A percentile compares a stretch with the other conserved stretches of the same genome.
Evolutionary conservation across 2,888 invertebrate genomes (phyloP).

Genomic region (Drosophila heteroneura): DNA sequence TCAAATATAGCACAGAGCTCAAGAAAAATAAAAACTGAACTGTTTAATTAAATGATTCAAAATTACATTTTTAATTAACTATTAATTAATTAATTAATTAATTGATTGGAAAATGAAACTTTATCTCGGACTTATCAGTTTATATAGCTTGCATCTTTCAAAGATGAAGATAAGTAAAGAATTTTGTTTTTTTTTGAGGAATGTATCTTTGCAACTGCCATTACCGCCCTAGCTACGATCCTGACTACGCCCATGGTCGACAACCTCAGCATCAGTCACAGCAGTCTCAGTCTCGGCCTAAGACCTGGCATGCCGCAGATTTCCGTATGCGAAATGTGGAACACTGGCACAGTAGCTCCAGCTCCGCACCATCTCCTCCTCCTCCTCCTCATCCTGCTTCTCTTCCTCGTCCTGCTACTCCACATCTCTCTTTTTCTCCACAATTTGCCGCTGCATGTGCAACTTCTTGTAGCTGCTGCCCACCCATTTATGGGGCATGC

Average conservation of each 20-base stretch:
- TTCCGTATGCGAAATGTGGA: slow-evolving; percentile 81
- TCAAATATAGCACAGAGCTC: too few relatives aligned
- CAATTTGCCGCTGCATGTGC: background rate
- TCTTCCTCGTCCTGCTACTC: background rate
- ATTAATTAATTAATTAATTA: background rate
- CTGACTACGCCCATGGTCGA: background rate
- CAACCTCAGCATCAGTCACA: background rate
- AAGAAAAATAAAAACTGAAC: background rate
- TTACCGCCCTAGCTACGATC: background rate
- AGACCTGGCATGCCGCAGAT: slow-evolving; percentile 56
- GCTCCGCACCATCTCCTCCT: slow-evolving; percentile 1
- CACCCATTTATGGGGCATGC: slow-evolving; percentile 51
- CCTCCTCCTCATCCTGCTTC: background rate
- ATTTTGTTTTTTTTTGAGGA: background rate
- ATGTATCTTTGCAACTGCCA: background rate
- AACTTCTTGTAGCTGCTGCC: slow-evolving; percentile 17
- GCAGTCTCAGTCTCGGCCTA: slow-evolving; percentile 30
- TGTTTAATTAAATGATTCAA: background rate
- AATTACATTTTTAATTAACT: too few relatives aligned
- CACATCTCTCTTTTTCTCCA: background rate
- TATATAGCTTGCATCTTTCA: background rate
- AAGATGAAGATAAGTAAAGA: background rate
- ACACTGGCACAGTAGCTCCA: slow-evolving; percentile 73
- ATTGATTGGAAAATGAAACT: background rate
- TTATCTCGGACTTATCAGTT: background rate